Base-by-base conservation (phyloP, 2,888 invertebrate species). In the Myathropa florea region DNA sequence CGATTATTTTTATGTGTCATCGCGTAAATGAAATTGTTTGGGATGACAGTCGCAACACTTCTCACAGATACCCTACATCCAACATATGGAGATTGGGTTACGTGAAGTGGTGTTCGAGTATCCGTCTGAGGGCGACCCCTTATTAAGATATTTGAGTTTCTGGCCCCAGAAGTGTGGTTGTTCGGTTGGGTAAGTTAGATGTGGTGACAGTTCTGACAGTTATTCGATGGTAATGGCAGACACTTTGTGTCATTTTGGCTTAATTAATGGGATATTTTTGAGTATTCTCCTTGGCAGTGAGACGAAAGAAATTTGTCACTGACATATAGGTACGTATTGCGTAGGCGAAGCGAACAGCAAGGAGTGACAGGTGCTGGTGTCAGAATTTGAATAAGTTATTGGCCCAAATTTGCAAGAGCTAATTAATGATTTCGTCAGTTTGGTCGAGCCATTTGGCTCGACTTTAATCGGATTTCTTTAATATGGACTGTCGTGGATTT, bases 151-250 rank as follows among this genome's bases (percentile, higher is more conserved):
- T 80, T 67, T 46, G 65, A 70, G 72, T 55, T 23, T 60, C 59
- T 28, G 7, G n/a, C 6, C 18, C 2, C 64, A 23, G 33, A 30
- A 80, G n/a, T 60, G 76, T 46, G 60, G 83, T 73, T 24, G 39
- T 70, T 63, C 67, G 39, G 68, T 53, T 46, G 64, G 60, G 75
- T 28, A 57, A 71, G 30, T 71, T 64, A 23, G 60, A 39, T 72
- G 84, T 81, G 81, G 68, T 82, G 85, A 85, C 85, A 78, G 72
- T 77, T 78, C 73, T 82, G 82, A 82, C 81, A 85, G 81, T 77
- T 85, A 82, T 77, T 60, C 77, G 81, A 64, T 36, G 63, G 72
- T 85, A 77, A 39, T 85, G 46, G 63, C 81, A 21, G 84, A 71
- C 65, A 72, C 65, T 80, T 71, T 75, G 39, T 79, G 68, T 53